A percentile compares a stretch with the other conserved stretches of the same genome.
phyloP scores from a whole-genome alignment of 2,113 vertebrate species.

The Ia io region DNA sequence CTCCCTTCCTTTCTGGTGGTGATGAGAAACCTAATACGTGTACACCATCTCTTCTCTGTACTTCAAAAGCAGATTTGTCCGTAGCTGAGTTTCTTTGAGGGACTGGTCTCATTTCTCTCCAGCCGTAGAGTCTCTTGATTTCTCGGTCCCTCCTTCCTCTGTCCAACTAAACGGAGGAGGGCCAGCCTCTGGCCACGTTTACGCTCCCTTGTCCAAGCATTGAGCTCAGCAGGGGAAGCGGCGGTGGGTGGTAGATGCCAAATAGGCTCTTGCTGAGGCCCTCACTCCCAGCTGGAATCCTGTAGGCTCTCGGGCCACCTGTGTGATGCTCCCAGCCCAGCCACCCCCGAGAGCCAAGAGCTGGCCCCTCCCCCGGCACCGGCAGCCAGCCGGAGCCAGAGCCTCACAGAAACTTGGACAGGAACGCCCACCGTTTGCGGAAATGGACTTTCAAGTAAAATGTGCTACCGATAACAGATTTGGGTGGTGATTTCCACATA shows the following conservation, averaged over 20 bases:
- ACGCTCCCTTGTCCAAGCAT: constrained; percentile 24
- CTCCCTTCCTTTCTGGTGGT: background rate
- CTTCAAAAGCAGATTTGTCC: background rate
- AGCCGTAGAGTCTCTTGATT: background rate
- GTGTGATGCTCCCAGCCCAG: background rate
- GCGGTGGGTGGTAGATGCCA: background rate
- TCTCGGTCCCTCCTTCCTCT: background rate
- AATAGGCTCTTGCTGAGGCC: constrained; percentile 18
- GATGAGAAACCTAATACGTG: background rate
- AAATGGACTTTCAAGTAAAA: constrained; percentile 36
- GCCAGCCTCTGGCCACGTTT: constrained; percentile 33
- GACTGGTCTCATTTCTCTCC: background rate
- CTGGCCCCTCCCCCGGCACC: background rate
- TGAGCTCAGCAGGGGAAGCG: constrained; percentile 55
- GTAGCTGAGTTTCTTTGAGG: background rate
- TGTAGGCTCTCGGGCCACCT: constrained; percentile 7
- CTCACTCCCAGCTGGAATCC: background rate
- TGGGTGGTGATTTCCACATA: background rate
- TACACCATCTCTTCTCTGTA: background rate
- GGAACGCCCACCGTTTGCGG: background rate
- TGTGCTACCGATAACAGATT: background rate
- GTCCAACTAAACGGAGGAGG: background rate
- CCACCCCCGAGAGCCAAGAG: background rate
- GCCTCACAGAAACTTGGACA: constrained; percentile 39
- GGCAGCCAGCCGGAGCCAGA: constrained; percentile 8